Evolutionary conservation across 2,888 invertebrate species (phyloP).

Genomic region (Timandra comae): DNA sequence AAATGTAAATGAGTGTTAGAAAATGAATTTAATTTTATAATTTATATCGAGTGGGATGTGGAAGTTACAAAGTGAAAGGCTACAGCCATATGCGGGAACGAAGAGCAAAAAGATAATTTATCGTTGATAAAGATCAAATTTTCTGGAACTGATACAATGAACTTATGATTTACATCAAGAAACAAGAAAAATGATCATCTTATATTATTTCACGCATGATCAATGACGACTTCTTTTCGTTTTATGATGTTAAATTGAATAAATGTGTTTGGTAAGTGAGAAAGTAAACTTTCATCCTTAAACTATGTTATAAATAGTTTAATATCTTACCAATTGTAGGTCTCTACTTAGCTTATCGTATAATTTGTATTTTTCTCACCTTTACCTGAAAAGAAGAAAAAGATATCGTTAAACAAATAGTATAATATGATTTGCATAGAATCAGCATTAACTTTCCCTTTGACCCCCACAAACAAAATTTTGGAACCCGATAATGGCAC

Average conservation of each 20-base stretch:
- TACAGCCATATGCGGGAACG: slow-evolving; percentile 8
- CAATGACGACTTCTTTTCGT: no score
- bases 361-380: no score
- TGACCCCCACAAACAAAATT: slow-evolving; percentile 40
- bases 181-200: no score
- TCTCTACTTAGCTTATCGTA: no score
- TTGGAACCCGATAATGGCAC: no score
- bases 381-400: slow-evolving; percentile 60
- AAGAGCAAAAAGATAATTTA: slow-evolving; percentile 8
- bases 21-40: slow-evolving; percentile 11
- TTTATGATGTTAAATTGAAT: no score
- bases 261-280: no score
- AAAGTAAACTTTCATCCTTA: no score
- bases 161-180: no score
- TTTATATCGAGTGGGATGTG: slow-evolving; percentile 27
- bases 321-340: no score
- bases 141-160: slow-evolving; percentile 11
- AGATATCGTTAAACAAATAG: slow-evolving; percentile 22
- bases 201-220: slow-evolving; percentile 24
- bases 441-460: slow-evolving; percentile 36
- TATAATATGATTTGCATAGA: slow-evolving; percentile 34
- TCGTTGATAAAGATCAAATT: slow-evolving; percentile 5
- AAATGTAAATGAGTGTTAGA: neutral
- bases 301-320: no score
- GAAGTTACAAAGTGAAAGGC: slow-evolving; percentile 23